Base-by-base conservation (phyloP, 2,797 vertebrate genomes). In the Acrocephalus scirpaceus region DNA sequence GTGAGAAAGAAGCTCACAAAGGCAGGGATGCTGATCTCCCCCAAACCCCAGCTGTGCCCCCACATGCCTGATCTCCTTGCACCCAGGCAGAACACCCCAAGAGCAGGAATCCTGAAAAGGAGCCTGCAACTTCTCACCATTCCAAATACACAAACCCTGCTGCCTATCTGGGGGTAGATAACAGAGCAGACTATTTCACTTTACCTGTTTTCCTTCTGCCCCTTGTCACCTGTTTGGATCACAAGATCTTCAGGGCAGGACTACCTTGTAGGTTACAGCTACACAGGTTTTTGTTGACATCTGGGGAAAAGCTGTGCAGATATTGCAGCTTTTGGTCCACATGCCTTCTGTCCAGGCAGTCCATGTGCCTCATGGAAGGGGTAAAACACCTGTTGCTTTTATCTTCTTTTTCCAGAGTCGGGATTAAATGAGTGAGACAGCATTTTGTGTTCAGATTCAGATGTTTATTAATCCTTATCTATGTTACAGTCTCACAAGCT, bases 341-440 rank as follows among this genome's bases (percentile, higher is more conserved):
- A 2, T 22, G 34, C 67, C 45, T 88, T 38, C 57, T 16, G 3
- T 54, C 27, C 36, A 62, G 80, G 69, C 72, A 70, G 51, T 10
- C 64, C 30, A 1, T 1, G 16, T 2, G 0, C 42, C 42, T 80
- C 40, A 0, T 9, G 15, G 21, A 79, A 76, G 18, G 47, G 40
- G 11, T 30, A 34, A 69, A 38, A 44, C 38, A 38, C 38, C 38
- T 38, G 38, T 38, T 38, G 38, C 38, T 38, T 38, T 38, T 38
- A 38, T 38, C 38, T 38, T 38, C 38, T 38, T 38, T 38, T 38
- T 38, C 38, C 38, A 38, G 38, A 38, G 38, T 38, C 11, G 38
- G 11, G 38, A 38, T 38, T 38, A 38, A 38, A 38, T 38, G 38
- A 38, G 38, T 12, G 38, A 38, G 38, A 12, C 38, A 38, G 38